Evolutionary conservation across 2,888 invertebrate genomes (phyloP).

Genomic region (Anthophora plumipes): DNA sequence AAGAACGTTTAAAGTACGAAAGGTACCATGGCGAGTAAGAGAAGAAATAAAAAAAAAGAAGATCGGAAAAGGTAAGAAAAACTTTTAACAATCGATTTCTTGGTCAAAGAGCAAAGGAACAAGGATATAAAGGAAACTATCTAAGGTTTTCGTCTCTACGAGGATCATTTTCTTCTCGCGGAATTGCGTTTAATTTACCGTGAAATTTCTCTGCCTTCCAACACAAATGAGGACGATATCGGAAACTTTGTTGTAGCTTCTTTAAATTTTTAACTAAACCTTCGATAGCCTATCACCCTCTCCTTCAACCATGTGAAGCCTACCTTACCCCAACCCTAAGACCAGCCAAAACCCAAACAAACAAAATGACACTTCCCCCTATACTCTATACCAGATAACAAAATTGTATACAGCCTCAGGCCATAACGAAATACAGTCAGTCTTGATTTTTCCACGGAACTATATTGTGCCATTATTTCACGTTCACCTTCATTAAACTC

Average conservation of each 20-base stretch:
- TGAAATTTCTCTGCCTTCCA: slow-evolving; percentile 24
- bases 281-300: no score
- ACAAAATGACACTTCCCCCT: no score
- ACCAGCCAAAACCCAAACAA: no score
- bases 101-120: background rate
- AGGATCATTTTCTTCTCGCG: background rate
- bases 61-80: background rate
- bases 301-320: background rate
- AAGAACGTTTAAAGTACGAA: background rate
- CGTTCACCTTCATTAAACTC: no score
- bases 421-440: no score
- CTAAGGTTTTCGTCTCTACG: slow-evolving; percentile 11
- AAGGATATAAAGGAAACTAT: slow-evolving; percentile 13
- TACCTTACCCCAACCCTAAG: no score
- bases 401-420: no score
- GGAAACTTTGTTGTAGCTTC: background rate
- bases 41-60: background rate
- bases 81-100: slow-evolving; percentile 29
- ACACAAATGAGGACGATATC: background rate
- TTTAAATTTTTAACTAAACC: slow-evolving; percentile 18
- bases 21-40: no score
- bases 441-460: no score
- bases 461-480: no score
- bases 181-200: slow-evolving; percentile 31
- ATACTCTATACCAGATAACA: no score